These are phyloP conservation scores for Porites lutea DNA, from an alignment of 64 coral and sea anemone species.

Conservation along the genomic window DNA sequence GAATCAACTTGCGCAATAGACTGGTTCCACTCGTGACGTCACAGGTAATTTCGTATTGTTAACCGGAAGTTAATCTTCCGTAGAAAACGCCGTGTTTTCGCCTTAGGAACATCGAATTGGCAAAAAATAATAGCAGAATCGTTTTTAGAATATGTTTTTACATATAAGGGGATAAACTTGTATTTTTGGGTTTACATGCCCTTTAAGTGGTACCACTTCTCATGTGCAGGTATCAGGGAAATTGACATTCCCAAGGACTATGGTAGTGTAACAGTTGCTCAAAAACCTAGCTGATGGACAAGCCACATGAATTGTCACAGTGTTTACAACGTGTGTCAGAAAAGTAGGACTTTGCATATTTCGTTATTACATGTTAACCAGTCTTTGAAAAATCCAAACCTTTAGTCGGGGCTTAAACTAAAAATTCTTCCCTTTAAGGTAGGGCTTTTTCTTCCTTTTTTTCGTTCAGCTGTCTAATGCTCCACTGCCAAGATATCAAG, in stretches of 20 bases:
- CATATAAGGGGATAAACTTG: too few species aligned
- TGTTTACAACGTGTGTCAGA: conserved; percentile 30
- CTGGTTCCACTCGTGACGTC: too few species aligned
- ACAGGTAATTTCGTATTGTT: too few species aligned
- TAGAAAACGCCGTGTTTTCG: too few species aligned
- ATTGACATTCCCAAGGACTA: conserved; percentile 9
- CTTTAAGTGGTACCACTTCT: conserved; percentile 60
- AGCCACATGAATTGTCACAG: conserved; percentile 37
- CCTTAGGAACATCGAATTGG: too few species aligned
- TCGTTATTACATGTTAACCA: conserved; percentile 13
- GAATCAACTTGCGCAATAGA: too few species aligned
- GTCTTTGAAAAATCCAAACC: conserved; percentile 28
- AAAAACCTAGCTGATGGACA: conserved; percentile 16
- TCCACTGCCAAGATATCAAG: too few species aligned
- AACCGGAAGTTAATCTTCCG: too few species aligned
- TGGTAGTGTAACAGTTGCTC: conserved; percentile 41
- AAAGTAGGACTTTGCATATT: conserved; percentile 21
- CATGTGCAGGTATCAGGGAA: conserved; percentile 33
- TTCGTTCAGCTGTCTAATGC: conserved; percentile 21
- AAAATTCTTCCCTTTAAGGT: conserved; percentile 5
- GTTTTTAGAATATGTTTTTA: too few species aligned
- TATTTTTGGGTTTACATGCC: too few species aligned
- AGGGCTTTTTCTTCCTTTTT: conserved; percentile 13
- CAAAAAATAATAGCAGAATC: too few species aligned
- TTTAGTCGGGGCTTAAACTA: conserved; percentile 3